A percentile compares a stretch with the other conserved stretches of the same genome.
These are phyloP conservation scores for Caenorhabditis sp. DNA, from an alignment of 2,888 invertebrate species.

Conservation along the genomic window DNA sequence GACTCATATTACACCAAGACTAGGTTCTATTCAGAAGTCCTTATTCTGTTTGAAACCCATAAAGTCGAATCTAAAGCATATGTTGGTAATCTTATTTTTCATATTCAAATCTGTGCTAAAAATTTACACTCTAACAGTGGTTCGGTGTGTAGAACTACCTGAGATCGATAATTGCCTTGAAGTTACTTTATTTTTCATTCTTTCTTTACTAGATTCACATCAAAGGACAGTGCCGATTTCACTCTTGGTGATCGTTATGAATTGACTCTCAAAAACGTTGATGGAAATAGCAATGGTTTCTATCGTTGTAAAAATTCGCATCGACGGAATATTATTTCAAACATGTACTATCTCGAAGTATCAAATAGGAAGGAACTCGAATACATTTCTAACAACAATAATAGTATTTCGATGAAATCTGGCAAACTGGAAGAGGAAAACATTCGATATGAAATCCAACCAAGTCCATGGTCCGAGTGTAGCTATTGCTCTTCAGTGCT, in stretches of 20 bases:
- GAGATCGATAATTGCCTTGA: too few relatives aligned
- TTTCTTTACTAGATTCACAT: slow-evolving; percentile 41
- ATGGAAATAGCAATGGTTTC: slow-evolving; percentile 40
- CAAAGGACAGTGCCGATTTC: slow-evolving; percentile 35
- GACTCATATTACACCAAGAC: too few relatives aligned
- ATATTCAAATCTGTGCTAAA: too few relatives aligned
- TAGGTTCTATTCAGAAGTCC: too few relatives aligned
- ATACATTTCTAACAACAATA: neutral
- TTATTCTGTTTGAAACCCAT: too few relatives aligned
- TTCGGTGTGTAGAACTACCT: too few relatives aligned
- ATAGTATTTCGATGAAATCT: slow-evolving; percentile 6
- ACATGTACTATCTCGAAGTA: slow-evolving; percentile 41
- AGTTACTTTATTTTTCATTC: too few relatives aligned
- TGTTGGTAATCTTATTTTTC: too few relatives aligned
- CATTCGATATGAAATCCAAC: slow-evolving; percentile 10
- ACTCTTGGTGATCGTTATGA: slow-evolving; percentile 47
- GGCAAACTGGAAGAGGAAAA: slow-evolving; percentile 9
- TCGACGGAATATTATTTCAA: slow-evolving; percentile 23
- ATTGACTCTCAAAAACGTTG: slow-evolving; percentile 35
- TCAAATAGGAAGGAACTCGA: slow-evolving; percentile 17
- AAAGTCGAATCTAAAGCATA: too few relatives aligned
- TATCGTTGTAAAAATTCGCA: slow-evolving; percentile 46
- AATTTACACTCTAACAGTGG: too few relatives aligned
- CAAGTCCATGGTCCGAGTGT: slow-evolving; percentile 38
- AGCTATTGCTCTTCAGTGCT: slow-evolving; percentile 37